Conservation (phyloP, 2,888 invertebrate genomes). For the Eupithecia exiguata region DNA sequence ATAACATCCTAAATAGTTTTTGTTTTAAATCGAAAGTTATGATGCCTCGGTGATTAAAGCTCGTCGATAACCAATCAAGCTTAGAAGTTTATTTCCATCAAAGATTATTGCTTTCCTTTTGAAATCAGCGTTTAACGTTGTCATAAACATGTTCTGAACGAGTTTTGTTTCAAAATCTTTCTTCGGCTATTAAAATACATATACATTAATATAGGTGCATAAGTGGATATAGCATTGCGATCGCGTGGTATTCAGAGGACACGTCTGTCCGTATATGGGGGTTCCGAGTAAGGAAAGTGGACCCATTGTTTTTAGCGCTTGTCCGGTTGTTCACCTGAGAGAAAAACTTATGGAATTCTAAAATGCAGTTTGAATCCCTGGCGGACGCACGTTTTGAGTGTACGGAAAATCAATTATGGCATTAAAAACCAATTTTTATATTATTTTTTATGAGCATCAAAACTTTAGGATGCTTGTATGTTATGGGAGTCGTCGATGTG, state of each 20-base stretch:
- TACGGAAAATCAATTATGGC: too few species aligned
- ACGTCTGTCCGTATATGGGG: slow-evolving; percentile 39
- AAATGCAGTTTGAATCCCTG: slow-evolving; percentile 39
- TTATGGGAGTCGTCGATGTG: too few species aligned
- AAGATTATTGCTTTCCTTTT: slow-evolving; percentile 22
- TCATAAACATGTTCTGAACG: slow-evolving; percentile 24
- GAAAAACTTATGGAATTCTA: slow-evolving; percentile 68
- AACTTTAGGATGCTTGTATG: too few species aligned
- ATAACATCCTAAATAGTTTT: slow-evolving; percentile 11
- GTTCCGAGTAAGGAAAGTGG: slow-evolving; percentile 74
- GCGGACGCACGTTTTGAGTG: slow-evolving; percentile 27
- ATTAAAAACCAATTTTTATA: too few species aligned
- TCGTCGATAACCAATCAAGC: slow-evolving; percentile 16
- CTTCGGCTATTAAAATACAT: slow-evolving; percentile 15
- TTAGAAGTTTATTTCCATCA: slow-evolving; percentile 28
- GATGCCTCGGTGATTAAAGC: not conserved
- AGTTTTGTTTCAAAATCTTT: slow-evolving; percentile 29
- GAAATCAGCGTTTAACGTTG: slow-evolving; percentile 16
- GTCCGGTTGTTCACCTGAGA: slow-evolving; percentile 70
- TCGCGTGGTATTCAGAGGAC: slow-evolving; percentile 31
- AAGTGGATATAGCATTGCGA: slow-evolving; percentile 12
- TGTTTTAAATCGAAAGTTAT: slow-evolving; percentile 22
- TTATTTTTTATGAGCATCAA: too few species aligned
- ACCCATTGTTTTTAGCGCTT: slow-evolving; percentile 66
- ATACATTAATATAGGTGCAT: not conserved